Base-by-base conservation (phyloP, 2,888 invertebrate species). In the Notodonta ziczac region DNA sequence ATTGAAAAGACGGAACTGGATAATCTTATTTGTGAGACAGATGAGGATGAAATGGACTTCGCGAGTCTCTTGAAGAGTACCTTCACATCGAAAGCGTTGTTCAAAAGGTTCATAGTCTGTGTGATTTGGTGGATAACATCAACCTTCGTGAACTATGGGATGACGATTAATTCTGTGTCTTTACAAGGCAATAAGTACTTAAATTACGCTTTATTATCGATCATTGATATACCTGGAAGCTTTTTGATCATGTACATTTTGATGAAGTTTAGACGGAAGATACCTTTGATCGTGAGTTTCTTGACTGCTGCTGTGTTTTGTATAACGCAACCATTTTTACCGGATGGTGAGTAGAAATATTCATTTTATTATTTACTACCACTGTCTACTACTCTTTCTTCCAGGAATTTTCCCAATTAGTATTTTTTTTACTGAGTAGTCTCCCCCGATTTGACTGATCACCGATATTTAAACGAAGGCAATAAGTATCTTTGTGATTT, bases 81-180 rank as follows among this genome's bases (percentile, higher is more conserved):
- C 0, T 89, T 92, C 46, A 73, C 74, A 9, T 93, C 93, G 0
- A 76, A 63, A 13, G 68, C 83, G 0, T 70, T 93, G 57, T 69
- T 90, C 6, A 83, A 80, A 16, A 82, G 93, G 53, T 91, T 91
- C 51, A 67, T 90, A 0, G 83, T 93, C 0, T 93, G 92, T 58
- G 70, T 91, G 0, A 76, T 86, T 0, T 92, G 92, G 91, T 92
- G 91, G 92, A 85, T 95, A 0, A 96, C 97, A 0, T 96, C 96
- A 57, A 96, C 96, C 0, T 95, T 97, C 66, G 96, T 97, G 0
- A 97, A 96, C 78, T 97, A 97, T 73, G 97, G 97, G 0, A 82
- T 97, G 67, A 95, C 96, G 1, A 93, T 97, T 42, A 97, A 96
- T 78, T 95, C 97, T 0, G 96, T 97, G 0, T 94, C 96, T 0